Conservation (phyloP, 2,888 invertebrate species). For the Nowickia ferox region DNA sequence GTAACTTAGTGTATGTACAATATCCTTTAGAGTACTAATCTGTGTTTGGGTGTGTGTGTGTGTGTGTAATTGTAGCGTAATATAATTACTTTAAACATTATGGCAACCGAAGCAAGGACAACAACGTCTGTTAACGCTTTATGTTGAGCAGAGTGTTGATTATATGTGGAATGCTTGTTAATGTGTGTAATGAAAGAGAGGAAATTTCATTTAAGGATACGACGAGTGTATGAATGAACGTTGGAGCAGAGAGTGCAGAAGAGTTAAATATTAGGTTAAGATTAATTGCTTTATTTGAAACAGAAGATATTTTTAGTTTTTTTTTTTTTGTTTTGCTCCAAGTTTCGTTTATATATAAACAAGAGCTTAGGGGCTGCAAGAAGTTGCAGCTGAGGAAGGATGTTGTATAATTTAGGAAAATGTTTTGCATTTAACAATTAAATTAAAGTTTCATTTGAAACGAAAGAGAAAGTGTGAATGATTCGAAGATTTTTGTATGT, state of each 20-base stretch:
- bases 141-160: slow-evolving; percentile 71
- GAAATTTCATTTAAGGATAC: slow-evolving; percentile 60
- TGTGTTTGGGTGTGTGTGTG: neutral
- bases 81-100: slow-evolving; percentile 69
- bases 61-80: slow-evolving; percentile 39
- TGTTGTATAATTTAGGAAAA: slow-evolving; percentile 42
- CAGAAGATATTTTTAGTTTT: slow-evolving; percentile 38
- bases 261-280: slow-evolving; percentile 63
- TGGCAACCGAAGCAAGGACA: slow-evolving; percentile 69
- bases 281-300: slow-evolving; percentile 67
- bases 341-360: neutral
- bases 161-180: slow-evolving; percentile 70
- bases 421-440: slow-evolving; percentile 52
- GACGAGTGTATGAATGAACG: slow-evolving; percentile 20
- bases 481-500: slow-evolving; percentile 26
- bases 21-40: slow-evolving; percentile 13
- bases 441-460: slow-evolving; percentile 41
- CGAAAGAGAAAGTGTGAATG: slow-evolving; percentile 59
- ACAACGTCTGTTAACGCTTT: slow-evolving; percentile 70
- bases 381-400: neutral
- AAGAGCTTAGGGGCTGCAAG: neutral
- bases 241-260: slow-evolving; percentile 33
- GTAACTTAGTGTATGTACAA: slow-evolving; percentile 3
- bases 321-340: neutral
- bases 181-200: slow-evolving; percentile 69